Percentiles rank a stretch among this genome's conserved stretches.
Evolutionary conservation across 35 echinoderm and acorn worm species (phyloP).

Genomic region (Lytechinus pictus): DNA sequence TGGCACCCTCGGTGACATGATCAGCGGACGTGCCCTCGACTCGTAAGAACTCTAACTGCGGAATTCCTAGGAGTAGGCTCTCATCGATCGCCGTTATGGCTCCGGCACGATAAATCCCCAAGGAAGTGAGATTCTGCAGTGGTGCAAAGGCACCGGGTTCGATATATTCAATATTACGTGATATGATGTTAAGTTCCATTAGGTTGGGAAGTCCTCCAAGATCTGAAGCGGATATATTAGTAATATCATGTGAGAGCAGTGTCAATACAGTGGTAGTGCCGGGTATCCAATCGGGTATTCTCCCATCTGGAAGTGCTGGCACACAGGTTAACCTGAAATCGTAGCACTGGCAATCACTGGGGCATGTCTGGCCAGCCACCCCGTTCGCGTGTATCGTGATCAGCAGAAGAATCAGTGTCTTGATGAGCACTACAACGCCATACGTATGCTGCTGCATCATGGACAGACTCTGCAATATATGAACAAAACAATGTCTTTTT

Average conservation of each 20-base stretch:
- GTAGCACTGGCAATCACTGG: neutral
- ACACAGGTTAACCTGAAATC: neutral
- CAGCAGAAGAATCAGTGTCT: conserved; percentile 3
- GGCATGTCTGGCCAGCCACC: conserved; percentile 13
- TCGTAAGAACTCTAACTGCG: neutral
- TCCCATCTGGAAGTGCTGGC: neutral
- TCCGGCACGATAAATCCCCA: neutral
- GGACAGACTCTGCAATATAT: neutral
- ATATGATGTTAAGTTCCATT: neutral
- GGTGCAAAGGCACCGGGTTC: neutral
- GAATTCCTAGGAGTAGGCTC: neutral
- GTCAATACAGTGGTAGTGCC: neutral
- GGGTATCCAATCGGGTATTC: neutral
- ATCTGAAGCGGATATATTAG: neutral
- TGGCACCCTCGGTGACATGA: neutral
- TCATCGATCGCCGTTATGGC: neutral
- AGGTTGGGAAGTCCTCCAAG: neutral
- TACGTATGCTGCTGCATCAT: neutral
- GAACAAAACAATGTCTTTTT: neutral
- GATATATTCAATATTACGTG: conserved; percentile 9
- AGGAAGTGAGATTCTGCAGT: neutral
- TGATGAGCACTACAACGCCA: neutral
- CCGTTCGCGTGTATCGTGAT: neutral
- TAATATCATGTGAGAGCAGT: neutral
- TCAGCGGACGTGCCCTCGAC: neutral